Conservation (phyloP, 1,140 invertebrate genomes). For the Cardiocondyla obscurior region DNA sequence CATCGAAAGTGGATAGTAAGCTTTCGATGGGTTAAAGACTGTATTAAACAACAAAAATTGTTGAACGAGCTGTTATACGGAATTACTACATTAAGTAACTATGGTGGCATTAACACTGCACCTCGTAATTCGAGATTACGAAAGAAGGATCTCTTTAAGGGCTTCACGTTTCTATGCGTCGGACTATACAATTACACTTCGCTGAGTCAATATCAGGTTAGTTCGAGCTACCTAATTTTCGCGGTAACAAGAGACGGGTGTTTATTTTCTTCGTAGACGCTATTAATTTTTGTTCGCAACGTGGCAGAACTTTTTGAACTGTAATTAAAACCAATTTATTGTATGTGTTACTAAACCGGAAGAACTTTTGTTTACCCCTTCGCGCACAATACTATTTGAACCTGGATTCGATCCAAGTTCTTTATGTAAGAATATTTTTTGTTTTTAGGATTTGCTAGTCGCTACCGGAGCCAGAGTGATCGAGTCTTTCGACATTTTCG, state of each 20-base stretch:
- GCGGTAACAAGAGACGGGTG: neutral
- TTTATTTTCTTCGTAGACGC: neutral
- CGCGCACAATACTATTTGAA: slow-evolving; percentile 6
- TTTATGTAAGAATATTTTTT: slow-evolving; percentile 15
- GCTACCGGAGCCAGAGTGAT: slow-evolving; percentile 58
- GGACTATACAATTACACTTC: slow-evolving; percentile 60
- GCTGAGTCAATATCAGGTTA: slow-evolving; percentile 61
- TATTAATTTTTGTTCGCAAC: slow-evolving; percentile 12
- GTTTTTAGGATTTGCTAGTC: slow-evolving; percentile 63
- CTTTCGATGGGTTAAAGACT: slow-evolving; percentile 86
- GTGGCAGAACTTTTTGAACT: neutral
- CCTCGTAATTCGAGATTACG: slow-evolving; percentile 63
- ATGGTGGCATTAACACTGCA: neutral
- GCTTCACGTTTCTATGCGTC: slow-evolving; percentile 65
- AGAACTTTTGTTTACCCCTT: slow-evolving; percentile 50
- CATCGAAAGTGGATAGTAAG: slow-evolving; percentile 66
- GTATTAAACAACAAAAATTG: slow-evolving; percentile 85
- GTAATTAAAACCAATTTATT: slow-evolving; percentile 21
- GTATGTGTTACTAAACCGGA: neutral
- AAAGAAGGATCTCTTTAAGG: slow-evolving; percentile 55
- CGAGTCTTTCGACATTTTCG: slow-evolving; percentile 31
- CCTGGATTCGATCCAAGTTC: slow-evolving; percentile 47
- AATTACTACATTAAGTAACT: slow-evolving; percentile 62
- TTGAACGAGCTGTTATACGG: slow-evolving; percentile 84
- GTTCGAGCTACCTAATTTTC: neutral